Percentiles rank a stretch among this genome's conserved stretches.
These are phyloP conservation scores for Enteromius unitaeniatus DNA, from an alignment of 2,797 vertebrate genomes.

Conservation along the genomic window DNA sequence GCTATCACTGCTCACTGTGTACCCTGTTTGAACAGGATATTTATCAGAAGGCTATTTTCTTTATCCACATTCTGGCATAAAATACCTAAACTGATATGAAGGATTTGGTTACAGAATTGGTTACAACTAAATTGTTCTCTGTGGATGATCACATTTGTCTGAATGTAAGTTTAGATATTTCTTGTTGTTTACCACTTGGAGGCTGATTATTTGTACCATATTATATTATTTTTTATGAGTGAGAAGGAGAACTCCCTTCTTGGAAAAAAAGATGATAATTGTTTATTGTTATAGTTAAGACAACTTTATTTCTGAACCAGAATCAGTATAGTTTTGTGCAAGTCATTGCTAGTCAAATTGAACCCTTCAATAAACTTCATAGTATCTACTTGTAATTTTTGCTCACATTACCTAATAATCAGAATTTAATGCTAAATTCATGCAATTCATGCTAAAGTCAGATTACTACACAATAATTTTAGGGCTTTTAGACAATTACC, in stretches of 20 bases:
- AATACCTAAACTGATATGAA: background rate
- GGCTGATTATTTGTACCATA: background rate
- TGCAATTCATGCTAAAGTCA: background rate
- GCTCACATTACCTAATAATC: background rate
- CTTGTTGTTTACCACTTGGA: background rate
- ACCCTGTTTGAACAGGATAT: background rate
- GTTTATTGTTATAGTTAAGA: background rate
- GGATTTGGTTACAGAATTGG: background rate
- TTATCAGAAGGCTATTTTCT: background rate
- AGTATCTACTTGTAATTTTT: background rate
- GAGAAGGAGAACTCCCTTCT: background rate
- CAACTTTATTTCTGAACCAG: background rate
- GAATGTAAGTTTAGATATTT: background rate
- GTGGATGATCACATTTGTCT: background rate
- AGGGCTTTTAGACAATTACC: background rate
- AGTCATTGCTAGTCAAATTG: background rate
- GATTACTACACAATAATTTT: background rate
- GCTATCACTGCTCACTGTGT: conserved; percentile 5
- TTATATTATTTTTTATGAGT: background rate
- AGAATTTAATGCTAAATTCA: background rate
- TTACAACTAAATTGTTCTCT: background rate
- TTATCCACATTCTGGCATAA: background rate
- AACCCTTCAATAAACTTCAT: background rate
- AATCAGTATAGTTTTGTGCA: background rate
- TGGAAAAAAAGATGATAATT: background rate